Percentiles rank a stretch among this genome's conserved stretches.
Evolutionary conservation across 2,797 vertebrate genomes (phyloP).

Genomic region (Pseudomugil tenellus): DNA sequence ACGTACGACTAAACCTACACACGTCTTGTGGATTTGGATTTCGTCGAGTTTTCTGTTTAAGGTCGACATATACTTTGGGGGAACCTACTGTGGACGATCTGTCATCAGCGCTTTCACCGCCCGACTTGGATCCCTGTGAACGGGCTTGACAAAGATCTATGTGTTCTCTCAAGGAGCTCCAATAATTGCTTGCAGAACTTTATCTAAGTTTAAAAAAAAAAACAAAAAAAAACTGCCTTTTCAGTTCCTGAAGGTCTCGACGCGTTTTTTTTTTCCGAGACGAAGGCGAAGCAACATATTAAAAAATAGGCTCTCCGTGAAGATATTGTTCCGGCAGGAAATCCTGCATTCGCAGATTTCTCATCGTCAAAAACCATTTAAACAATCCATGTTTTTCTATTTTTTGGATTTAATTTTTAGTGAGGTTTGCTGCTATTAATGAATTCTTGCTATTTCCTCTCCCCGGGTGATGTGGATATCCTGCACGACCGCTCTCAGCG

Average conservation of each 20-base stretch:
- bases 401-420: constrained; percentile 72
- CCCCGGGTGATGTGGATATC: constrained; percentile 71
- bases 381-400: constrained; percentile 33
- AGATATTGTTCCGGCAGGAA: constrained; percentile 77
- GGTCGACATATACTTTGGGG: constrained; percentile 66
- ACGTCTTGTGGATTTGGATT: constrained; percentile 73
- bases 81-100: constrained; percentile 84
- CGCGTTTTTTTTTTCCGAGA: constrained; percentile 60
- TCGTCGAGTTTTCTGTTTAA: constrained; percentile 59
- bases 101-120: constrained; percentile 75
- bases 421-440: constrained; percentile 34
- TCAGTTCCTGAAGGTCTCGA: constrained; percentile 47
- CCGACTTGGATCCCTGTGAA: constrained; percentile 74
- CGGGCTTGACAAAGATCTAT: constrained; percentile 67
- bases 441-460: constrained; percentile 53
- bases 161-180: constrained; percentile 47
- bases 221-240: constrained; percentile 52
- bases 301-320: constrained; percentile 40
- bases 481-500: constrained; percentile 58
- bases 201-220: constrained; percentile 46
- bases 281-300: constrained; percentile 18
- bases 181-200: constrained; percentile 60
- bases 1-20: constrained; percentile 21
- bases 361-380: constrained; percentile 22
- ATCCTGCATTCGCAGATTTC: constrained; percentile 42